Evolutionary conservation across 2,113 vertebrate genomes (phyloP).

Genomic region (Muntiacus reevesi): DNA sequence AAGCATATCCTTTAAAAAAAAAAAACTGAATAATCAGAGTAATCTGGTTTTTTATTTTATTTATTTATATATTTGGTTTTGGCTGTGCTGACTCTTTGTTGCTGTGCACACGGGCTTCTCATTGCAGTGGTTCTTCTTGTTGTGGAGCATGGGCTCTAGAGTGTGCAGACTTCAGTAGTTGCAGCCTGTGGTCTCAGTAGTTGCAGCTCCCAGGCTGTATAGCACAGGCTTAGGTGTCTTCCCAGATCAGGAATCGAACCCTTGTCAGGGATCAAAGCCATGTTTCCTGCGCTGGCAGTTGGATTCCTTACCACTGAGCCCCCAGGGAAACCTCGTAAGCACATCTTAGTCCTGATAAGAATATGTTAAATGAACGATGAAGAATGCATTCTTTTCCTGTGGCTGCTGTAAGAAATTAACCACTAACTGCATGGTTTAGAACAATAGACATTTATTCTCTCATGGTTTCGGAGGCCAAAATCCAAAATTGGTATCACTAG

Average conservation of each 20-base stretch:
- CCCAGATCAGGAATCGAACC: neutral
- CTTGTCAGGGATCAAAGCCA: neutral
- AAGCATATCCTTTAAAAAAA: neutral
- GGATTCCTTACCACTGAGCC: neutral
- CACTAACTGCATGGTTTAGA: neutral
- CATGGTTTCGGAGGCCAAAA: neutral
- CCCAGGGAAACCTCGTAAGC: neutral
- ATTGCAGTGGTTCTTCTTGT: neutral
- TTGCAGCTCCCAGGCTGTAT: neutral
- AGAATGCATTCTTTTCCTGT: neutral
- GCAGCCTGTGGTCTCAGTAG: neutral
- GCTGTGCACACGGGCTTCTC: neutral
- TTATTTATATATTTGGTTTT: neutral
- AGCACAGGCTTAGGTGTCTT: neutral
- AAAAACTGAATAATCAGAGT: neutral
- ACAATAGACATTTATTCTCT: neutral
- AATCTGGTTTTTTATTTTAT: neutral
- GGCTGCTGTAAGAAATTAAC: neutral
- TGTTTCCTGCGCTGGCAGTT: neutral
- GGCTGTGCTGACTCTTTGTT: neutral
- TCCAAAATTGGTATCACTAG: neutral
- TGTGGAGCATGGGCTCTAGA: neutral
- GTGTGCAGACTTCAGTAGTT: neutral
- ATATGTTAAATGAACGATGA: fast-evolving
- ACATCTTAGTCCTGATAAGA: neutral